These are phyloP conservation scores for Latrodectus geometricus DNA, from an alignment of 1,140 invertebrate genomes.

Conservation along the genomic window DNA sequence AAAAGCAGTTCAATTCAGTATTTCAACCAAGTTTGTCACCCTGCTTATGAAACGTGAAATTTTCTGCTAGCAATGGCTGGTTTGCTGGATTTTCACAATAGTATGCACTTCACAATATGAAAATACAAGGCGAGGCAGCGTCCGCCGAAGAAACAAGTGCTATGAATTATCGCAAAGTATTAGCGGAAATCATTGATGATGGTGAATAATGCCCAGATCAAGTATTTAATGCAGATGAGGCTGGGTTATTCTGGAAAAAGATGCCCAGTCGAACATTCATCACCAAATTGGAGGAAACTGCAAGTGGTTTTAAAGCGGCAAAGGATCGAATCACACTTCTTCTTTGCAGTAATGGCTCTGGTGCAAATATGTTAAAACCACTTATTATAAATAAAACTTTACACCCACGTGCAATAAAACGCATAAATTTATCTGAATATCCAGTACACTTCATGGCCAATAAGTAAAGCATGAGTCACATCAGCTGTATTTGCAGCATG, in stretches of 20 bases:
- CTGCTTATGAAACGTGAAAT: background rate
- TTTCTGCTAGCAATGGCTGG: conserved; percentile 21
- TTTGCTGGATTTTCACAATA: conserved; percentile 34
- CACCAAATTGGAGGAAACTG: conserved; percentile 67
- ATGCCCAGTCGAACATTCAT: conserved; percentile 63
- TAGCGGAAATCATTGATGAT: conserved; percentile 68
- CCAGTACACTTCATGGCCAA: conserved; percentile 69
- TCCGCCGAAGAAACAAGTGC: conserved; percentile 37
- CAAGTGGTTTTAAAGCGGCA: conserved; percentile 69
- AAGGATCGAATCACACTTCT: conserved; percentile 71
- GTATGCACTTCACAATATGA: conserved; percentile 32
- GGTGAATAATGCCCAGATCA: conserved; percentile 67
- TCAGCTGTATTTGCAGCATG: no score
- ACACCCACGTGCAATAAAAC: conserved; percentile 67
- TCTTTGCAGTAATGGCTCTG: conserved; percentile 68
- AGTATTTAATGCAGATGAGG: conserved; percentile 68
- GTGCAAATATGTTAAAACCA: conserved; percentile 69
- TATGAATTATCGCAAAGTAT: conserved; percentile 48
- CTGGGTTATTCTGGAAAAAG: conserved; percentile 50
- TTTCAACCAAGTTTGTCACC: conserved; percentile 12
- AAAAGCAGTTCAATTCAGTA: conserved; percentile 12
- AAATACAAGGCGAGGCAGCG: conserved; percentile 51
- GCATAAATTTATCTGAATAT: no score
- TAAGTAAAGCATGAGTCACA: conserved; percentile 69
- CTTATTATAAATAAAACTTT: conserved; percentile 69